Base-by-base conservation (phyloP, 2,888 invertebrate genomes). In the Uloborus plumipes region DNA sequence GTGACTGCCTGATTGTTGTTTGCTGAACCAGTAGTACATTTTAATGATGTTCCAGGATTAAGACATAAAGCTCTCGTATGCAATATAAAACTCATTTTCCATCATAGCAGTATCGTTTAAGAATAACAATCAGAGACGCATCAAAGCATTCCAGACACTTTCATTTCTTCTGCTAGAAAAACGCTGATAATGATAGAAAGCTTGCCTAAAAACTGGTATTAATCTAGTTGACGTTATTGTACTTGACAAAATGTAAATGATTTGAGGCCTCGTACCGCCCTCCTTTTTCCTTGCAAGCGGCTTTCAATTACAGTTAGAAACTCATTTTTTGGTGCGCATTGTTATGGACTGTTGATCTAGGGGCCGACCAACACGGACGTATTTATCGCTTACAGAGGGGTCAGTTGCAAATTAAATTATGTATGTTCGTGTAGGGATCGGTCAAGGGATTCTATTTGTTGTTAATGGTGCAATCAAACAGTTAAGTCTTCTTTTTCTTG, bases 251-350 rank as follows among this genome's bases (percentile, higher is more conserved):
- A 67, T 67, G 53, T 53, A 67, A 67, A 67, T 67, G 67, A 53
- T 53, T 67, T 50, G 20, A 47, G 47, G 13, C 11, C 16, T 65
- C 50, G 47, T 26, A 26, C 26, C 59, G 31, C 67, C 51, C 47
- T 67, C 26, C 59, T 67, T 67, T 67, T 39, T 39, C 39, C 61
- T 31, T 67, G 61, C 20, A 49, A 47, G 58, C 55, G 39, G 15
- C 66, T 65, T 66, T 66, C 67, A 76, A 76, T 76, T 76, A 76
- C 67, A 67, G 26, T 71, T 76, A 61, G 67, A 20, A 65, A 67
- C 61, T 76, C 51, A 67, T 67, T 66, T 59, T 39, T 59, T 55
- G 59, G 50, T 58, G 31, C 67, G 61, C 67, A 51, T 50, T 67
- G 75, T 76, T 69, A 76, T 50, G 67, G 75, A 49, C 67, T 67